Percentiles rank a stretch among this genome's conserved stretches.
phyloP scores from a whole-genome alignment of 2,797 vertebrate genomes.

The Ciconia nigra region DNA sequence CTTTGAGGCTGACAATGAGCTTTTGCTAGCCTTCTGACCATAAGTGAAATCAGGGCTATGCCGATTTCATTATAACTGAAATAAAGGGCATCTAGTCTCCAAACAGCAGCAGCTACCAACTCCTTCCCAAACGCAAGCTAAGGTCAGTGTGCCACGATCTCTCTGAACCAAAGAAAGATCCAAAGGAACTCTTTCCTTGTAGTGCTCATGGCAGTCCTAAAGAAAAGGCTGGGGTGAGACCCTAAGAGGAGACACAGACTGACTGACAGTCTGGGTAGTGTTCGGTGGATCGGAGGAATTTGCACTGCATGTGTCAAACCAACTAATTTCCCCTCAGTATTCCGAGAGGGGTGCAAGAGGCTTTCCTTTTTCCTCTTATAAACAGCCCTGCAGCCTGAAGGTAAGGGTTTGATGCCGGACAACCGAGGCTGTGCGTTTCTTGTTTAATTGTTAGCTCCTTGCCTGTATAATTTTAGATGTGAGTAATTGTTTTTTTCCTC shows the following conservation, averaged over 20 bases:
- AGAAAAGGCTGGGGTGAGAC: neutral
- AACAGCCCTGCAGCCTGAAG: neutral
- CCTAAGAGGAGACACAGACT: neutral
- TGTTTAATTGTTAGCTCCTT: conserved; percentile 20
- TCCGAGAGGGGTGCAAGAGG: neutral
- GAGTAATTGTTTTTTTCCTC: neutral
- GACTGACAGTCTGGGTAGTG: neutral
- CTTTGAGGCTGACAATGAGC: neutral
- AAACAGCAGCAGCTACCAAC: neutral
- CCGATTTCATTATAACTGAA: neutral
- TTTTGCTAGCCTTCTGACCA: neutral
- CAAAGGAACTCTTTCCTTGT: neutral
- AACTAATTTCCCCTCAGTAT: neutral
- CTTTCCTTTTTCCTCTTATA: neutral
- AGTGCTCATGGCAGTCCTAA: neutral
- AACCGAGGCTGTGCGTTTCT: neutral
- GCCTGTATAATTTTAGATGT: conserved; percentile 49
- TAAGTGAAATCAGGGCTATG: neutral
- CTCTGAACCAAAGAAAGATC: neutral
- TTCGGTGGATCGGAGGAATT: neutral
- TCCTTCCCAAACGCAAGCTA: neutral
- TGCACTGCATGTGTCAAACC: neutral
- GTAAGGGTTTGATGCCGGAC: neutral
- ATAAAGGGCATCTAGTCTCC: neutral
- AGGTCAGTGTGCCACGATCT: neutral